Evolutionary conservation across 1,140 invertebrate genomes (phyloP).

Genomic region (Panulirus ornatus): DNA sequence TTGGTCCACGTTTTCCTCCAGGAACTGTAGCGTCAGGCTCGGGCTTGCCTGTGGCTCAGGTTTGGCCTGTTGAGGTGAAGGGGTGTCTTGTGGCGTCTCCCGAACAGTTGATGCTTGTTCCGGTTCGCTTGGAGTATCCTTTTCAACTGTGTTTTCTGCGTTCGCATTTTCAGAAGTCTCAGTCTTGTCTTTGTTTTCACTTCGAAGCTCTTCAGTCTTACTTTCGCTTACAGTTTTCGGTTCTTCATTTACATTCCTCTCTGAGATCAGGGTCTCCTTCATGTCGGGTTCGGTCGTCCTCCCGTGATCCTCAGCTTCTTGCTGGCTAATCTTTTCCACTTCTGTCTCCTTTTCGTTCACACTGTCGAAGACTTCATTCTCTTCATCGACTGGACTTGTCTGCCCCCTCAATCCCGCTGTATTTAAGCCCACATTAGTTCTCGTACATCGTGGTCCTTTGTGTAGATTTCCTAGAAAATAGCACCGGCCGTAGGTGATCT

Average conservation of each 20-base stretch:
- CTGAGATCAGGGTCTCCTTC: too few species aligned
- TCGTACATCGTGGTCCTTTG: neutral
- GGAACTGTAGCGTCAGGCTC: neutral
- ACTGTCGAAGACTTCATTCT: neutral
- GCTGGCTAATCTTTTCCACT: neutral
- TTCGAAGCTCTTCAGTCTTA: neutral
- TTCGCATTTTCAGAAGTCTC: neutral
- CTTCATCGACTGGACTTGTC: neutral
- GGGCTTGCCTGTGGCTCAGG: neutral
- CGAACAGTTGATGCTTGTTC: neutral
- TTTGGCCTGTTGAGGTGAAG: neutral
- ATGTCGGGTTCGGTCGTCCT: too few species aligned
- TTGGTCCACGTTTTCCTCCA: constrained; percentile 1
- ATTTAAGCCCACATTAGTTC: neutral
- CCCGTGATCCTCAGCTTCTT: neutral
- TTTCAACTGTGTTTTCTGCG: too few species aligned
- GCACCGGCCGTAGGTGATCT: constrained; percentile 25
- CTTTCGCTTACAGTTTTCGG: neutral
- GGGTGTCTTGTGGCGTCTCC: neutral
- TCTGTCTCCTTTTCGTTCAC: neutral
- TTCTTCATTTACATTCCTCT: neutral
- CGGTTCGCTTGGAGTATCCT: neutral
- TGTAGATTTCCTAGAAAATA: neutral
- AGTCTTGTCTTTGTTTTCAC: neutral
- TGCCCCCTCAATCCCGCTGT: neutral